Percentiles rank a stretch among this genome's conserved stretches.
Conservation (phyloP, 2,888 invertebrate genomes). For the Heliconius aoede region DNA sequence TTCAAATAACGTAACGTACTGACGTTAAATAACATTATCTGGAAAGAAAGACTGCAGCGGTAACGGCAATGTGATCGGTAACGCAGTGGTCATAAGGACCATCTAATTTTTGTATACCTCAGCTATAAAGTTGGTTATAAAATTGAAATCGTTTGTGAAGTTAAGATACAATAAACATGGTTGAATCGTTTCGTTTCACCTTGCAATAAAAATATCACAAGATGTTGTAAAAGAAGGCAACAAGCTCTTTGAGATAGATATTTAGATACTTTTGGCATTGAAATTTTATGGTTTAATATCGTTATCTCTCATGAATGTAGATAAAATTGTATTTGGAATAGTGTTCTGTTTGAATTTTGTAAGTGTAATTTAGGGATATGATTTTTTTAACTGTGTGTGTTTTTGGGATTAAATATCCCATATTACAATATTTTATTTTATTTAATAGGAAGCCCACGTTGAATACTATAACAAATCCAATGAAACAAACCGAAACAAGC, state of each 20-base stretch:
- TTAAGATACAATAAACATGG: constrained; percentile 63
- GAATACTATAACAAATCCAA: too few species aligned
- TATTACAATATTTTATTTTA: too few species aligned
- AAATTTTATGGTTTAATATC: constrained; percentile 66
- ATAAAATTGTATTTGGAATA: constrained; percentile 35
- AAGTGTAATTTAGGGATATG: not conserved
- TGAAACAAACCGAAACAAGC: too few species aligned
- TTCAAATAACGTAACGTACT: constrained; percentile 41
- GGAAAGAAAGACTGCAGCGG: not conserved
- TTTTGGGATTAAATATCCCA: not conserved
- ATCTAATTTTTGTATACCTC: constrained; percentile 33
- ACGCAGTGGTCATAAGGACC: constrained; percentile 12
- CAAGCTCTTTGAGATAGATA: constrained; percentile 47
- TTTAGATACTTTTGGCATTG: constrained; percentile 58
- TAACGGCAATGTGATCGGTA: not conserved
- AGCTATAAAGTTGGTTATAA: constrained; percentile 54
- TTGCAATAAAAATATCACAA: constrained; percentile 63
- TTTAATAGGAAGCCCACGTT: too few species aligned
- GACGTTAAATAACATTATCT: constrained; percentile 36
- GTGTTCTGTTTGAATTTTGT: constrained; percentile 5
- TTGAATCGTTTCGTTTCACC: constrained; percentile 59
- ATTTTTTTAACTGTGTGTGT: not conserved
- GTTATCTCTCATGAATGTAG: constrained; percentile 67
- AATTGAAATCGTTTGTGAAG: constrained; percentile 60
- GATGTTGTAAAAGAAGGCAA: constrained; percentile 43